These are phyloP conservation scores for Plusia festucae DNA, from an alignment of 2,888 invertebrate genomes.

Conservation along the genomic window DNA sequence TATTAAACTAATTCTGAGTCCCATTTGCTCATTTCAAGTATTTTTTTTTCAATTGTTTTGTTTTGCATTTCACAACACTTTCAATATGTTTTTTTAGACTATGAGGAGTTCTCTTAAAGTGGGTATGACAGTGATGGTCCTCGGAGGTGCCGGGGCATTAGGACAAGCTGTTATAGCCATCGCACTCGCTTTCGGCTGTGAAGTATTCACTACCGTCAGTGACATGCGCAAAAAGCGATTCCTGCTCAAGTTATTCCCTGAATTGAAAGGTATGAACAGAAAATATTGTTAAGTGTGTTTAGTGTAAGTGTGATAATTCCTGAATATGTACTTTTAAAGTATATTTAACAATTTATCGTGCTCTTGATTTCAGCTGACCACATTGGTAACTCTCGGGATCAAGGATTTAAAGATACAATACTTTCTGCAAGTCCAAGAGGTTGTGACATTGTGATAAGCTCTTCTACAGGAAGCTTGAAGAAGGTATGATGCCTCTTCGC, in stretches of 20 bases:
- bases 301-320: too few relatives aligned
- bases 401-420: constrained; percentile 71
- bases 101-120: constrained; percentile 49
- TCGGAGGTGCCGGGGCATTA: constrained; percentile 71
- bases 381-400: constrained; percentile 74
- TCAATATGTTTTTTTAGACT: constrained; percentile 44
- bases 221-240: constrained; percentile 74
- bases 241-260: constrained; percentile 72
- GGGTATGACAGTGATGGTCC: constrained; percentile 56
- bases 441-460: constrained; percentile 69
- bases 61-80: too few relatives aligned
- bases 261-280: constrained; percentile 64
- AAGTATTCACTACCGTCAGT: constrained; percentile 77
- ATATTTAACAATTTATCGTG: background rate
- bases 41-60: too few relatives aligned
- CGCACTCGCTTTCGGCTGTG: constrained; percentile 68
- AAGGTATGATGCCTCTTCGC: constrained; percentile 62
- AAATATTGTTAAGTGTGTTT: too few relatives aligned
- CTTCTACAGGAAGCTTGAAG: constrained; percentile 65
- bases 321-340: background rate
- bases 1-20: too few relatives aligned
- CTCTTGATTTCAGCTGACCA: constrained; percentile 67
- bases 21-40: background rate
- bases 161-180: constrained; percentile 78
- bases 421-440: constrained; percentile 63